Evolutionary conservation across 2,797 vertebrate genomes (phyloP), one percentile per base, ranked within the genome.

Genomic region (Garrulus glandarius): DNA sequence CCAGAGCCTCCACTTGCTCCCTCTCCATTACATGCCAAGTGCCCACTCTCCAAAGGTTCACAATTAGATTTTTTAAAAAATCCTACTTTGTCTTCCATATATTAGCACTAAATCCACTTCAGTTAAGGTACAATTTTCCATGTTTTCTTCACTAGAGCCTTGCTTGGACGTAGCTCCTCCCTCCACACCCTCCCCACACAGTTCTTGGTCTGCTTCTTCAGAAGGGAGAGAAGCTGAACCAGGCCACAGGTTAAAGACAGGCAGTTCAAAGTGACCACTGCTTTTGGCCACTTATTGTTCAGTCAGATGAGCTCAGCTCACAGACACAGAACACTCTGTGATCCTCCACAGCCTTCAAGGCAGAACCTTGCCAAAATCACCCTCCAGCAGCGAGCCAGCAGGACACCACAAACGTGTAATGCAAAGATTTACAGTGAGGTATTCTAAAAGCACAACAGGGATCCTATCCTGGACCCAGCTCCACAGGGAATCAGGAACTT

Each of bases 401-500:
- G 57, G 59, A 30, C 9, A 0, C 3, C 4, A 2, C 46, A 39
- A 9, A 3, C 5, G 3, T 1, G 0, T 4, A 44, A 50, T 0
- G 4, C 44, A 46, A 24, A 68, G 16, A 19, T 55, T 52, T 21
- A 3, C 15, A 6, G 23, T 1, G 15, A 34, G 15, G 13, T 6
- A 2, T 14, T 76, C 47, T n/a, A 27, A 49, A 91, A 64, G 13
- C 21, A 49, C 29, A 0, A 3, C 29, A 36, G 43, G 70, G 30
- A 55, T 23, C 37, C 61, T 30, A 12, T 19, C 57, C 46, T 16
- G 3, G 52, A 49, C n/a, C 49, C 41, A 60, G 0, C 46, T 37
- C 32, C 49, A 11, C n/a, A 21, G 43, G 30, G 49, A 82, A 3
- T 22, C 23, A 39, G 30, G 8, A 11, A 11, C 11, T 63, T 16